A percentile compares a stretch with the other conserved stretches of the same genome.
Conservation (phyloP, 2,797 vertebrate species). For the Zalophus californianus region DNA sequence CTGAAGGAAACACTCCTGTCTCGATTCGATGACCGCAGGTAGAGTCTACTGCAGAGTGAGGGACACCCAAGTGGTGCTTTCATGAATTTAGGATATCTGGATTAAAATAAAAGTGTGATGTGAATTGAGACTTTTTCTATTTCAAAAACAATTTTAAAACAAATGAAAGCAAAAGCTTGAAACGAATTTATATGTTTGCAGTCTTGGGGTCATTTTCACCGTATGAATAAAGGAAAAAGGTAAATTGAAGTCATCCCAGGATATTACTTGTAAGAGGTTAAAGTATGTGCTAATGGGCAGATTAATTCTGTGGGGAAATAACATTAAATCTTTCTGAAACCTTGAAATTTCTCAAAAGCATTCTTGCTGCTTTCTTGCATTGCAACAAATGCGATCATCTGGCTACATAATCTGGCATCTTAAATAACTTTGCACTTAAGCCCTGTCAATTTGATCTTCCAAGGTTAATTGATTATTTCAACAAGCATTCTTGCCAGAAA, state of each 20-base stretch:
- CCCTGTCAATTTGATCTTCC: constrained; percentile 87
- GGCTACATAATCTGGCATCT: constrained; percentile 87
- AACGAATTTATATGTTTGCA: constrained; percentile 65
- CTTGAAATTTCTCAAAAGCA: constrained; percentile 84
- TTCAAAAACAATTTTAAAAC: constrained; percentile 47
- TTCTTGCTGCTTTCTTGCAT: constrained; percentile 83
- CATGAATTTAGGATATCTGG: neutral
- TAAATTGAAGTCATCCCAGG: constrained; percentile 67
- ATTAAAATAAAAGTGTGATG: neutral
- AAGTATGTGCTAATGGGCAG: constrained; percentile 83
- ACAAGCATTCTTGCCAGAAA: constrained; percentile 86
- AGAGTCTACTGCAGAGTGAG: neutral
- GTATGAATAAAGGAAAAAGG: constrained; percentile 56
- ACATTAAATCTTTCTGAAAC: constrained; percentile 85
- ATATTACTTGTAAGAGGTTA: constrained; percentile 82
- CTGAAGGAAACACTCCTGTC: no score
- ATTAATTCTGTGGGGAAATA: constrained; percentile 86
- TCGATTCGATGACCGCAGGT: neutral
- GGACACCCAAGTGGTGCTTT: neutral
- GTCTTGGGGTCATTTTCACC: constrained; percentile 53
- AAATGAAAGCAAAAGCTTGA: constrained; percentile 62
- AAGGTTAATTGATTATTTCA: constrained; percentile 91
- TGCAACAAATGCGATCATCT: constrained; percentile 84
- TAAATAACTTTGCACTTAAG: constrained; percentile 87
- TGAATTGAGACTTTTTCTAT: constrained; percentile 24